Evolutionary conservation across 2,797 vertebrate species (phyloP), one percentile per base, ranked within the genome.

Genomic region (Tarsius wallacei): DNA sequence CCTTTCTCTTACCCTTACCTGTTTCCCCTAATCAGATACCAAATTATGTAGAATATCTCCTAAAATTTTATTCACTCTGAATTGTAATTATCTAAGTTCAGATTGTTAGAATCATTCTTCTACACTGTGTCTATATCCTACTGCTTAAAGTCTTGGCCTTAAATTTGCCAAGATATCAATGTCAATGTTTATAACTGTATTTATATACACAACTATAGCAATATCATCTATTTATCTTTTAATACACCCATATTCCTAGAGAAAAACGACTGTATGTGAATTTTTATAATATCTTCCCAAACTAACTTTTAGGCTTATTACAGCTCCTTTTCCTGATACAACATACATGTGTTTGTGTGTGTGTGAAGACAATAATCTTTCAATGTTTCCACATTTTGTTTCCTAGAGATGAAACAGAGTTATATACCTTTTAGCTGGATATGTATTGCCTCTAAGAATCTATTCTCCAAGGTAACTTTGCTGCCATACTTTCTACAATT

Each of bases 21-120:
- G 12, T 63, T 51, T 82, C 86, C 11, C 51, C 26, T 63, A 64
- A 36, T 3, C 53, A 85, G 28, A 71, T 57, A 61, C 28, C 31
- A 36, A 64, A 71, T 76, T 83, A 76, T 51, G 47, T 71, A 49
- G n/a, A 71, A 1, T 68, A 5, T 57, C 13, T 82, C 47, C 59
- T 85, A 68, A 81, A 87, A 61, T 93, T 70, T 55, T 90, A 71
- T 51, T 22, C 28, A n/a, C 42, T 85, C 55, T 70, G 73, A 95
- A 66, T 76, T 73, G 7, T 16, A 80, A 26, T 87, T 57, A 77
- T 70, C 36, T 15, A 70, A 73, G 8, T 42, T 91, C 7, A 68
- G 26, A 22, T 92, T 49, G 51, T 68, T 61, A 73, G 87, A 93
- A 74, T 7, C 14, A 28, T 36, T 87, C 17, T 91, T 90, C 31